phyloP scores from a whole-genome alignment of 1,140 invertebrate genomes.

The Caenorhabditis inopinata region DNA sequence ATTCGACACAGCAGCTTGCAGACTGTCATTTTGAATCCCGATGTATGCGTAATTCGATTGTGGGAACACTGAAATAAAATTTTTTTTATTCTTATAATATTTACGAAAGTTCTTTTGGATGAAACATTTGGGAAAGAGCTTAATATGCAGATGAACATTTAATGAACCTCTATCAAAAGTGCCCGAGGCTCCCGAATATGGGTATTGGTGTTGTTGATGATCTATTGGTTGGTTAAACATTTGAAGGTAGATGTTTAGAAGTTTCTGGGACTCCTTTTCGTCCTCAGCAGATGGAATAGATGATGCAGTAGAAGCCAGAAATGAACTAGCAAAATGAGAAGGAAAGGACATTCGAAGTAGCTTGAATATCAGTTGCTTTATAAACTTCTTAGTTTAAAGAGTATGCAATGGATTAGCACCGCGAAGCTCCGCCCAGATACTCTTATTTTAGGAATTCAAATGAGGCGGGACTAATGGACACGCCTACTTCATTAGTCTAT shows the following conservation, averaged over 20 bases:
- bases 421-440: neutral
- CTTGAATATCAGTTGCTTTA: neutral
- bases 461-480: neutral
- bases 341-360: neutral
- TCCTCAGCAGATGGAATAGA: neutral
- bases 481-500: constrained; percentile 25
- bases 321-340: neutral
- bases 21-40: neutral
- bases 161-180: constrained; percentile 27
- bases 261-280: neutral
- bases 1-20: neutral
- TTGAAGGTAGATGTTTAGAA: constrained; percentile 1
- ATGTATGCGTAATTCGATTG: neutral
- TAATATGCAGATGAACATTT: too few relatives aligned
- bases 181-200: neutral
- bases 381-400: neutral
- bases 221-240: neutral
- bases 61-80: constrained; percentile 38
- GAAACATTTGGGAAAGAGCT: too few relatives aligned
- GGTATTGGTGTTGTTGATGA: neutral
- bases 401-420: neutral
- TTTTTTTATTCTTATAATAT: neutral
- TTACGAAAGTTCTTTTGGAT: too few relatives aligned
- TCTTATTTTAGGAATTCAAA: neutral
- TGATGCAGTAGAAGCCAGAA: neutral